Base-by-base conservation (phyloP, 2,888 invertebrate species). In the Incurvaria masculella region DNA sequence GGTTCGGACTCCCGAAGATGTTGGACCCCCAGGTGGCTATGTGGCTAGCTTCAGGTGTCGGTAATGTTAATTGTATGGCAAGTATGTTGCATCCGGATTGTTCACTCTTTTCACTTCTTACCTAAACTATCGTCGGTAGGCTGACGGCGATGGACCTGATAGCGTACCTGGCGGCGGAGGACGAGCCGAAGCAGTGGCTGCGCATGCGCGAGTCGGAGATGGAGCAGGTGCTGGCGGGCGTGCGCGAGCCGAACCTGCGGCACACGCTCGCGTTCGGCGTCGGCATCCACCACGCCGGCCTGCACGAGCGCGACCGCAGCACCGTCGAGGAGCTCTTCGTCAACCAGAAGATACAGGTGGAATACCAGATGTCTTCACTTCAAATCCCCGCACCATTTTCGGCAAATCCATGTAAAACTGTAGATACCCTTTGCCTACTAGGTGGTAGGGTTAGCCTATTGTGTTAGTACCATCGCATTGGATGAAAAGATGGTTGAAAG, bases 211-310 rank as follows among this genome's bases (percentile, higher is more conserved):
- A 96, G 48, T 72, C 82, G 0, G 91, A 94, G 72, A 90, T 97
- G 85, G 91, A 94, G 56, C 85, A 84, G 53, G 83, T 90, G 4
- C 72, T 91, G 1, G 68, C 82, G 17, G 83, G 81, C 56, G 84
- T 92, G 42, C 85, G 85, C 55, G 99, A 99, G 60, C 83, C 88
- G 4, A 97, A 97, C 75, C 79, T 99, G 44, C 94, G 95, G 62
- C 82, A 98, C 52, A 94, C 94, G 0, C 76, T 99, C 19, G 90
- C 95, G 0, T 99, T 98, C 72, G 99, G 99, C 2, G 97, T 99
- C 55, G 99, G 98, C 2, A 86, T 99, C 58, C 99, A 99, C 78
- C 99, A 99, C 73, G 99, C 99, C 18, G 99, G 99, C 46, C 75
- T 99, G 48, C 91, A 94, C 57, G 97, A 98, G 55, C 82, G 86